phyloP scores from a whole-genome alignment of 2,113 vertebrate species.

The Megalops atlanticus region DNA sequence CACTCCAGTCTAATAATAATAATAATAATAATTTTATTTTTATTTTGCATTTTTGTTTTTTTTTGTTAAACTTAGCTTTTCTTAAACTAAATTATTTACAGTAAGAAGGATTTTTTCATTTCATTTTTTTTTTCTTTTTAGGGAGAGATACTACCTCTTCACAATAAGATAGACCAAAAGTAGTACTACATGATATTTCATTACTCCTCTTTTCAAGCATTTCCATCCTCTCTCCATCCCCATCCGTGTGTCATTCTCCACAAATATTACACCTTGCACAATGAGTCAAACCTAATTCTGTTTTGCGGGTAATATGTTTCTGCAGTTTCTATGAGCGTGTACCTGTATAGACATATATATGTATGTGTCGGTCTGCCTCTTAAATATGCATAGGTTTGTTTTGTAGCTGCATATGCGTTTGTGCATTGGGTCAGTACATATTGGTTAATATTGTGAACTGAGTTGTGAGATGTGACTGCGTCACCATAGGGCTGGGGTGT shows the following conservation, averaged over 20 bases:
- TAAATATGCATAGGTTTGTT: constrained; percentile 54
- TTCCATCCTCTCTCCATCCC: constrained; percentile 48
- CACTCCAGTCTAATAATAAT: constrained; percentile 63
- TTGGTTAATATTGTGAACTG: constrained; percentile 20
- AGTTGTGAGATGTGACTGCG: constrained; percentile 25
- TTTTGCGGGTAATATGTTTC: constrained; percentile 42
- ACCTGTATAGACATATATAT: constrained; percentile 48
- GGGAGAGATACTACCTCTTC: constrained; percentile 22
- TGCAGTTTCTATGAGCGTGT: not conserved
- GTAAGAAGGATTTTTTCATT: constrained; percentile 64
- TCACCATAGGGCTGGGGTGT: constrained; percentile 46
- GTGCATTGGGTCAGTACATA: constrained; percentile 39
- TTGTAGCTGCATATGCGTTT: constrained; percentile 58
- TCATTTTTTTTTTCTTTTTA: constrained; percentile 26
- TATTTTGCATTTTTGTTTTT: constrained; percentile 70
- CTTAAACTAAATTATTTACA: constrained; percentile 75
- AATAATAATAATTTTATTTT: constrained; percentile 59
- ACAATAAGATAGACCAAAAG: constrained; percentile 31
- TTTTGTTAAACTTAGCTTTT: constrained; percentile 72
- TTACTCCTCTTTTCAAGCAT: constrained; percentile 59
- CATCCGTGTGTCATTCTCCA: constrained; percentile 31
- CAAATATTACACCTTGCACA: constrained; percentile 57
- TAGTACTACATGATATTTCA: constrained; percentile 48
- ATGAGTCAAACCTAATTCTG: constrained; percentile 52
- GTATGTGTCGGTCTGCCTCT: constrained; percentile 36